These are phyloP conservation scores for Tonatia bakeri DNA, from an alignment of 2,113 vertebrate genomes.

Conservation along the genomic window DNA sequence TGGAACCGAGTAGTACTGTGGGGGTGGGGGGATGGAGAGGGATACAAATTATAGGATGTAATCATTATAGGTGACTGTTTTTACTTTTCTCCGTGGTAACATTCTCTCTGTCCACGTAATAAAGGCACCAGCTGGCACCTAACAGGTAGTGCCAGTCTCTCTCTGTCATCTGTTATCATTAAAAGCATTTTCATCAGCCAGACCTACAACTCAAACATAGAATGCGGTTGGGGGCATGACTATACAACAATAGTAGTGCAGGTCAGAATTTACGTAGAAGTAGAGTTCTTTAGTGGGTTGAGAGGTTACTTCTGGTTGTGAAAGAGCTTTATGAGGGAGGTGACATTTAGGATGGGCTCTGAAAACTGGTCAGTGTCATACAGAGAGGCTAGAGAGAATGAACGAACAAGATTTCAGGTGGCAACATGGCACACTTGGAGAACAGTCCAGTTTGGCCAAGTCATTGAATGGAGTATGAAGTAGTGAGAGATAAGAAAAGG, in stretches of 20 bases:
- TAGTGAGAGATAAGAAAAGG: not conserved
- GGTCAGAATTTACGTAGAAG: not conserved
- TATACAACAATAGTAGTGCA: not conserved
- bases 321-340: not conserved
- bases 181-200: not conserved
- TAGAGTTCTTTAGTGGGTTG: not conserved
- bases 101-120: not conserved
- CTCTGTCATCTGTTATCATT: not conserved
- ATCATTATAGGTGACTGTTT: not conserved
- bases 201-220: not conserved
- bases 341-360: not conserved
- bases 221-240: not conserved
- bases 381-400: not conserved
- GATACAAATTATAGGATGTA: not conserved
- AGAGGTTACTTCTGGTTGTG: not conserved
- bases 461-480: not conserved
- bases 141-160: not conserved
- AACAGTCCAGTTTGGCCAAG: not conserved
- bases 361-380: not conserved
- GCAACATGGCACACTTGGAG: not conserved
- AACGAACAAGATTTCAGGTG: not conserved
- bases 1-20: not conserved
- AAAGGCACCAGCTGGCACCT: not conserved
- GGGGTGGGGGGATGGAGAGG: not conserved
- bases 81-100: not conserved